Evolutionary conservation across 2,888 invertebrate genomes (phyloP).

Genomic region (Oegoconia quadripuncta): DNA sequence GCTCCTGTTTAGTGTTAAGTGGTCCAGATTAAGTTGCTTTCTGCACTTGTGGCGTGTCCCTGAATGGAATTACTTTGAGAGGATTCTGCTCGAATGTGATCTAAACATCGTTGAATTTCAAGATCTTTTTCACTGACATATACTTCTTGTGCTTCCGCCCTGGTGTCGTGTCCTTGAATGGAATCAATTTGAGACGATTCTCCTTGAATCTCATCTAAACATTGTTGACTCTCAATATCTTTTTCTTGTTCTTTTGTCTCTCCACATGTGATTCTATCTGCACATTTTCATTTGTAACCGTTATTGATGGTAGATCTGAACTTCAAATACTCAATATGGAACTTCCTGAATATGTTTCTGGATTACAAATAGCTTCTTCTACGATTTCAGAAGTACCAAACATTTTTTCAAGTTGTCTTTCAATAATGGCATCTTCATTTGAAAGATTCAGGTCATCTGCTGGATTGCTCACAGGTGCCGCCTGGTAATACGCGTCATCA

Average conservation of each 20-base stretch:
- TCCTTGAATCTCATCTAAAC: too few species aligned
- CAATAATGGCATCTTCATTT: slow-evolving; percentile 13
- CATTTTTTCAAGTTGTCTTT: slow-evolving; percentile 10
- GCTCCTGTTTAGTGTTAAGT: not conserved
- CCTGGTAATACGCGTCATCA: slow-evolving; percentile 20
- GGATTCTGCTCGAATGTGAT: not conserved
- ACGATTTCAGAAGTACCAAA: not conserved
- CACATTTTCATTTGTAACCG: too few species aligned
- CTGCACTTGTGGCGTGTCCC: not conserved
- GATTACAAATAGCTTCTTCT: not conserved
- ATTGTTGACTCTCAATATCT: too few species aligned
- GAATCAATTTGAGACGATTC: not conserved
- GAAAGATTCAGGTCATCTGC: not conserved
- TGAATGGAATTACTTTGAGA: not conserved
- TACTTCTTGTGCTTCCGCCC: not conserved
- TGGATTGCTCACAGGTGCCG: slow-evolving; percentile 16
- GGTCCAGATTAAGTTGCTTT: not conserved
- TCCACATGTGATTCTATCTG: too few species aligned
- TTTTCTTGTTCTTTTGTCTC: too few species aligned
- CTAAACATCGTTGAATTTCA: not conserved
- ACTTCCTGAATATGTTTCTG: not conserved
- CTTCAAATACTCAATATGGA: not conserved
- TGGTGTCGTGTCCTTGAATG: not conserved
- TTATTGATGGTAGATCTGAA: not conserved
- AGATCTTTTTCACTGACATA: not conserved